phyloP scores from a whole-genome alignment of 2,888 invertebrate species.

The Trichacis sp. region DNA sequence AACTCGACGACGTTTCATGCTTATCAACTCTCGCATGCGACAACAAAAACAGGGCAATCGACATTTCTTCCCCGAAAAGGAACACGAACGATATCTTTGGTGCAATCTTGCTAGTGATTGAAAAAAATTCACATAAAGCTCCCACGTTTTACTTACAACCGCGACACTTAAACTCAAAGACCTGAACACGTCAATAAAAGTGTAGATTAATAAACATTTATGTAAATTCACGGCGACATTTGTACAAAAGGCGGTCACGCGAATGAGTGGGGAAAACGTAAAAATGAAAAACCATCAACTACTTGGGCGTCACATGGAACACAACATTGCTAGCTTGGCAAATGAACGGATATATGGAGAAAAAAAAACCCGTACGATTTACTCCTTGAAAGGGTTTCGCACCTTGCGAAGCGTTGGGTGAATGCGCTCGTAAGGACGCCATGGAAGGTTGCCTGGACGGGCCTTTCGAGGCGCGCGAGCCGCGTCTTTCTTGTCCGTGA shows the following conservation, averaged over 20 bases:
- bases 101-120: too few relatives aligned
- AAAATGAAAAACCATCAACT: constrained; percentile 9
- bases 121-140: too few relatives aligned
- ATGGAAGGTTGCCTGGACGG: constrained; percentile 89
- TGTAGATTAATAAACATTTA: not conserved
- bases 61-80: too few relatives aligned
- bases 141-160: not conserved
- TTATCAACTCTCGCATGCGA: too few relatives aligned
- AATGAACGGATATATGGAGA: constrained; percentile 50
- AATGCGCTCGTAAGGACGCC: constrained; percentile 85
- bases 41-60: too few relatives aligned
- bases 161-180: not conserved
- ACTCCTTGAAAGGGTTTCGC: constrained; percentile 69
- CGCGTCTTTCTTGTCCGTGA: constrained; percentile 83
- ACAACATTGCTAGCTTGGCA: constrained; percentile 66
- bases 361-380: constrained; percentile 68
- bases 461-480: constrained; percentile 82
- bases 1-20: too few relatives aligned
- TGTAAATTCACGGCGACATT: not conserved
- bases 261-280: constrained; percentile 30
- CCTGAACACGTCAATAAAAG: not conserved
- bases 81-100: too few relatives aligned
- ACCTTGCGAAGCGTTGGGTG: constrained; percentile 79
- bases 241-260: not conserved
- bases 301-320: constrained; percentile 22